Evolutionary conservation across 2,113 vertebrate genomes (phyloP).

Genomic region (Rostratula benghalensis): DNA sequence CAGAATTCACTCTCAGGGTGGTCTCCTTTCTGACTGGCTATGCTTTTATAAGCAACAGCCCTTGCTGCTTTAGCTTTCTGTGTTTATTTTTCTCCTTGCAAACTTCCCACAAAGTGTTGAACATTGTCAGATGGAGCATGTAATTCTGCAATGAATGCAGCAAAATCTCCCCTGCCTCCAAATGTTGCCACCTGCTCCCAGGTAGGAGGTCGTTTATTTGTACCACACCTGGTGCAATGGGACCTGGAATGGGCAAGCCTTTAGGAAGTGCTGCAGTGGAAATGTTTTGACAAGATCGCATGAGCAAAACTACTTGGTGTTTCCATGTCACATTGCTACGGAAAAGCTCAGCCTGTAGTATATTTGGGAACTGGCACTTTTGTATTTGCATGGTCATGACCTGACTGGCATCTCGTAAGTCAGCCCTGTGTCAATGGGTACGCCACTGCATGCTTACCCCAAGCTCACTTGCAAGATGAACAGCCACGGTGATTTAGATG

Average conservation of each 20-base stretch:
- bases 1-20: neutral
- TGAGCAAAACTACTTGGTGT: neutral
- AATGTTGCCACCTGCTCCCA: neutral
- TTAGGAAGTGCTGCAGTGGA: neutral
- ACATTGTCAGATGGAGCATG: accelerated
- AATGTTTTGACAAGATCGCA: neutral
- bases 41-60: neutral
- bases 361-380: neutral
- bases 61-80: neutral
- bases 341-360: neutral
- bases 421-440: neutral
- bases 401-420: neutral
- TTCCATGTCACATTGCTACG: neutral
- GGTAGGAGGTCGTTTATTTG: neutral
- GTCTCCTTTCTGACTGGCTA: neutral
- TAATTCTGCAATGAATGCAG: neutral
- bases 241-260: neutral
- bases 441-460: neutral
- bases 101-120: neutral
- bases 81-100: neutral
- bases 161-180: neutral
- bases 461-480: neutral
- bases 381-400: neutral
- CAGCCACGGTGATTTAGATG: neutral
- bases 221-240: neutral